Evolutionary conservation across 2,888 invertebrate genomes (phyloP), one percentile per base, ranked within the genome.

Genomic region (Coenonympha arcania): DNA sequence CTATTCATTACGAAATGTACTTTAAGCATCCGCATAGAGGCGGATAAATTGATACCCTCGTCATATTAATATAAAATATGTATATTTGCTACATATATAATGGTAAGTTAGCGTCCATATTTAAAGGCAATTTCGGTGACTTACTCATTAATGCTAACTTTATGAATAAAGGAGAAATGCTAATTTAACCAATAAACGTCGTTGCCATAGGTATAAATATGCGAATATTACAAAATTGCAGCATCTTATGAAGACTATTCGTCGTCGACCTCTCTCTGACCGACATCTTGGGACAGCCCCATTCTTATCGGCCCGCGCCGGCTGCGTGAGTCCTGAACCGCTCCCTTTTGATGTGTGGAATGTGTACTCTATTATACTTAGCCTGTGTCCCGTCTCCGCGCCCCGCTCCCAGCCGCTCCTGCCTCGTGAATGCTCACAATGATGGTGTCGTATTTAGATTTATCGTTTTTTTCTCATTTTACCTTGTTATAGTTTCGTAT

Each of bases 161-260:
- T 16, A 4, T 24, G 8, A 40, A 24, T 9, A 16, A 31, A 47
- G 20, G 6, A 37, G 37, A 64, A 67, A 68, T 65, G 64, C 64
- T 66, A 68, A 70, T 69, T 73, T 79, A 82, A 82, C 76, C 76
- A 71, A 79, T 80, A 30, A 70, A 74, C 78, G 65, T 82, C 80
- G 64, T 83, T 83, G 81, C 82, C 78, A 76, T 84, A 84, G 83
- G 84, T 84, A 79, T 84, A 84, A 84, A 81, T 83, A 80, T 84
- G 80, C 73, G 80, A 83, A 82, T 84, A 73, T 84, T 84, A 83
- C 82, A 84, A 83, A 83, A 81, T 89, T 90, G 88, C 90, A 90
- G 90, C 90, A 87, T 90, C 90, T 82, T 90, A 88, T 88, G 90
- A 90, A 88, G 90, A 90, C 85, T 90, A 89, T 87, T 90, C 90